Evolutionary conservation across 2,888 invertebrate species (phyloP).

Genomic region (Willowsia nigromaculata): DNA sequence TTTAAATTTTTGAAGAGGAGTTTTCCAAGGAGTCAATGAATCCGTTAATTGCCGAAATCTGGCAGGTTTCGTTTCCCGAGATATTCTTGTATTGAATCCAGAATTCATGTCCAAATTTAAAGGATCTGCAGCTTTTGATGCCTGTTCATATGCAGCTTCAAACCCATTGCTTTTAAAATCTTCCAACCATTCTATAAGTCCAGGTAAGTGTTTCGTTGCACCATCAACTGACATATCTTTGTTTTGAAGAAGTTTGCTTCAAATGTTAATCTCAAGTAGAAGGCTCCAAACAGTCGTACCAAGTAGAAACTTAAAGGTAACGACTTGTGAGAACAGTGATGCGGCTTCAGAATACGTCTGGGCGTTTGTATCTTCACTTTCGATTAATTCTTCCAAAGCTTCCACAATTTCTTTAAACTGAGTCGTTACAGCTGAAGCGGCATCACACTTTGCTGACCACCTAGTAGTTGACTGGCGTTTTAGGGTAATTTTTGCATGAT

Average conservation of each 20-base stretch:
- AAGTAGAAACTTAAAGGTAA: background rate
- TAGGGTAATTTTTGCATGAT: background rate
- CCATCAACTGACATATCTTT: background rate
- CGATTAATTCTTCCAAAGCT: background rate
- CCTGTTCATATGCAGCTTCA: background rate
- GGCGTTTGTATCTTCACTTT: background rate
- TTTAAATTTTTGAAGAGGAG: background rate
- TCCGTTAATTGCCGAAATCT: background rate
- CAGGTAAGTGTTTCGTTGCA: background rate
- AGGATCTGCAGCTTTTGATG: background rate
- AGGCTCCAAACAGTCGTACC: background rate
- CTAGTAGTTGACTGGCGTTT: constrained; percentile 42
- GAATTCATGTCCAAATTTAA: background rate
- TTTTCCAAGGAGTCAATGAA: background rate
- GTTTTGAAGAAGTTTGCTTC: background rate
- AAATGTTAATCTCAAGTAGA: background rate
- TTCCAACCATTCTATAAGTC: background rate
- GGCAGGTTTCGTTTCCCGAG: background rate
- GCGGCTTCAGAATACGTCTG: background rate
- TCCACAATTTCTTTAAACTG: constrained; percentile 2
- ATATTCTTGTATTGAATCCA: background rate
- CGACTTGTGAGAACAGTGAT: background rate
- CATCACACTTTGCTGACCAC: constrained; percentile 57
- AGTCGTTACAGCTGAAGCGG: background rate
- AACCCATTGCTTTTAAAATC: constrained; percentile 3